Conservation (phyloP, 2,797 vertebrate species). For the Phataginus tricuspis region DNA sequence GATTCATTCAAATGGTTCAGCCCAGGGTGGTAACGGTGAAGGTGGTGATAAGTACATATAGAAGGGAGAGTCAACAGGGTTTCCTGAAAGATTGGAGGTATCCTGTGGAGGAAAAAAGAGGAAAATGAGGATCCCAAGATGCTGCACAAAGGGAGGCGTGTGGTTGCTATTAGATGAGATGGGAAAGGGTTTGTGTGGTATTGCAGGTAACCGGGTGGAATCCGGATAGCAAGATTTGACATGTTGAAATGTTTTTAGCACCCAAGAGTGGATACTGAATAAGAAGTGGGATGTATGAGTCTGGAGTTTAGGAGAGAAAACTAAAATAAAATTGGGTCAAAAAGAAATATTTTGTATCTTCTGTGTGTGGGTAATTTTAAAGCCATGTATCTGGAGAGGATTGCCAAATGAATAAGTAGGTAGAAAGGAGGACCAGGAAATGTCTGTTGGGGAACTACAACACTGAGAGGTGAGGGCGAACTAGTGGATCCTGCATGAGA, state of each 20-base stretch:
- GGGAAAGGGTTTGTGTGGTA: neutral
- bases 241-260: neutral
- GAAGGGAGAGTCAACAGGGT: too few relatives aligned
- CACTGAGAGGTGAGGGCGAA: neutral
- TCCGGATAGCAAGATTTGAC: neutral
- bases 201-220: rapidly evolving
- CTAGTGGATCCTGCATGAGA: neutral
- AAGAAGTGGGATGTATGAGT: neutral
- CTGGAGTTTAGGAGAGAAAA: neutral
- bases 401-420: neutral
- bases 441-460: neutral
- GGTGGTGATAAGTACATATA: too few relatives aligned
- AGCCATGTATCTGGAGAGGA: neutral
- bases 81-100: neutral
- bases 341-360: neutral
- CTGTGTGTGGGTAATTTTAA: neutral
- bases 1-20: neutral
- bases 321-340: neutral
- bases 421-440: neutral
- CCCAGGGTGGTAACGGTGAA: neutral
- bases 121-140: neutral
- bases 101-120: neutral
- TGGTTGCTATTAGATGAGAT: neutral
- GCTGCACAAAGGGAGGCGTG: neutral
- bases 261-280: neutral